Evolutionary conservation across 1,140 invertebrate genomes (phyloP).

Genomic region (Hylyphantes graminicola): DNA sequence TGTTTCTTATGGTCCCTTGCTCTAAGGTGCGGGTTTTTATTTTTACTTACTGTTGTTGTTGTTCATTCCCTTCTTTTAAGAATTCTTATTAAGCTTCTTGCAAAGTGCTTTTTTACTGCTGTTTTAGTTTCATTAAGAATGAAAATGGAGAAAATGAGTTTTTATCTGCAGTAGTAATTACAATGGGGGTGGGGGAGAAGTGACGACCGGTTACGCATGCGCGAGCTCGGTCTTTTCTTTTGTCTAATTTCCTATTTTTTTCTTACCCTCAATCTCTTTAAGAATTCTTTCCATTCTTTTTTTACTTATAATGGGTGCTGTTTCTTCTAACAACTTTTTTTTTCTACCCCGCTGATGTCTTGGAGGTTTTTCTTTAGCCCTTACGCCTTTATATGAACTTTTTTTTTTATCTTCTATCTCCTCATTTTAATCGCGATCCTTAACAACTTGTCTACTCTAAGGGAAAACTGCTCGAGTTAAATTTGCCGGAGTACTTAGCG

Average conservation of each 20-base stretch:
- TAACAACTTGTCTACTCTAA: constrained; percentile 44
- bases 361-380: constrained; percentile 21
- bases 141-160: constrained; percentile 59
- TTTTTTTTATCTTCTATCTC: constrained; percentile 25
- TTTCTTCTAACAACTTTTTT: constrained; percentile 58
- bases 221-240: constrained; percentile 30
- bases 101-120: constrained; percentile 60
- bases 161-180: constrained; percentile 57
- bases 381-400: background rate
- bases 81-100: constrained; percentile 49
- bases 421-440: constrained; percentile 53
- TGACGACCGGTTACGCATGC: constrained; percentile 37
- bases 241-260: constrained; percentile 32
- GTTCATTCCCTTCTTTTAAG: constrained; percentile 15
- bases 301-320: constrained; percentile 53
- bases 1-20: constrained; percentile 37
- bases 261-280: background rate
- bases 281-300: background rate
- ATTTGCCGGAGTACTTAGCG: constrained; percentile 55
- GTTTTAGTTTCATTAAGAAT: constrained; percentile 60
- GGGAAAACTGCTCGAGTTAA: constrained; percentile 46
- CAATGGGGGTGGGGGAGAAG: constrained; percentile 36
- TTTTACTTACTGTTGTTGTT: background rate
- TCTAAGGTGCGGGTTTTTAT: background rate
- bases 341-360: constrained; percentile 36